Percentiles rank a stretch among this genome's conserved stretches.
These are phyloP conservation scores for human (Homo sapiens) DNA, from an alignment of 2,113 vertebrate species.

Conservation along the genomic window GRCh38 chr5:88480001-88480500, in stretches of 20 bases:
- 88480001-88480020: neutral
- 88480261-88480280: neutral
- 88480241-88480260: neutral
- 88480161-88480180: neutral
- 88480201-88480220: neutral
- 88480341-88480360: conserved; percentile 10
- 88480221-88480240: neutral
- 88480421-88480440: conserved; percentile 43
- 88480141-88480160: neutral
- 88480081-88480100: neutral
- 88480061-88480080: neutral
- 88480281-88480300: neutral
- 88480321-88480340: neutral
- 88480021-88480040: neutral
- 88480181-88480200: neutral
- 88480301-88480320: neutral
- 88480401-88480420: conserved; percentile 51
- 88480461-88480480: conserved; percentile 61
- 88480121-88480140: neutral
- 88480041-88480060: neutral
- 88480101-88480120: neutral
- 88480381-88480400: conserved; percentile 41
- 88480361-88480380: conserved; percentile 28
- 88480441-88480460: conserved; percentile 69
- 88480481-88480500: conserved; percentile 62